Base-by-base conservation (phyloP, 2,888 invertebrate species). In the Aleiodes leptofemur region DNA sequence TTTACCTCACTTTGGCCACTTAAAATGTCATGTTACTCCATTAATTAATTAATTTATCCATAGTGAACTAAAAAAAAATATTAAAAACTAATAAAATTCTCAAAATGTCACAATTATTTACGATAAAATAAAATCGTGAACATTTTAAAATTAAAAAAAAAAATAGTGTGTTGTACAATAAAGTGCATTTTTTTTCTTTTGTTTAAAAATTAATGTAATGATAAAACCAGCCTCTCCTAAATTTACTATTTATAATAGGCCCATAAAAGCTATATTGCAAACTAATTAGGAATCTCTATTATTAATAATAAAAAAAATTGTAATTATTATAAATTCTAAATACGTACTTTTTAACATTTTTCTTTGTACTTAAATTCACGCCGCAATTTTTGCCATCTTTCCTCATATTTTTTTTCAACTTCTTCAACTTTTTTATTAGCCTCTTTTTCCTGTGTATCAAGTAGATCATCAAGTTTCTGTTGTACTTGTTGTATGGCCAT, bases 401-500 rank as follows among this genome's bases (percentile, higher is more conserved):
- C 84, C 48, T 82, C 81, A 73, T 84, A 83, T 72, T 84, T 84
- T 79, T 77, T 80, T 73, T 87, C 85, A 69, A 86, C 74, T 72
- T 87, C 83, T 76, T 84, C 82, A 43, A 86, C 74, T 77, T 86
- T 87, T 53, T 82, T 82, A 14, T 82, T 81, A 69, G 87, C 84
- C 81, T 92, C 91, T 70, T 91, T 90, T 69, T 92, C 91, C 59
- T 91, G 85, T 64, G 90, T 86, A 83, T 88, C 90, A 43, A 91
- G 89, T 55, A 91, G 88, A 79, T 90, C 89, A 79, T 91, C 90
- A 56, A 92, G 86, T 79, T 91, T 91, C 69, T 90, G 90, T 86
- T 92, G 91, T 80, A 92, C 86, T 83, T 91, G 91, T 50, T 91
- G 85, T 81, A 92, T 90, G 83, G 91, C 91, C 83, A 90, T 91